Evolutionary conservation across 1,140 invertebrate species (phyloP).

Genomic region (Pseudomyrmex concolor): DNA sequence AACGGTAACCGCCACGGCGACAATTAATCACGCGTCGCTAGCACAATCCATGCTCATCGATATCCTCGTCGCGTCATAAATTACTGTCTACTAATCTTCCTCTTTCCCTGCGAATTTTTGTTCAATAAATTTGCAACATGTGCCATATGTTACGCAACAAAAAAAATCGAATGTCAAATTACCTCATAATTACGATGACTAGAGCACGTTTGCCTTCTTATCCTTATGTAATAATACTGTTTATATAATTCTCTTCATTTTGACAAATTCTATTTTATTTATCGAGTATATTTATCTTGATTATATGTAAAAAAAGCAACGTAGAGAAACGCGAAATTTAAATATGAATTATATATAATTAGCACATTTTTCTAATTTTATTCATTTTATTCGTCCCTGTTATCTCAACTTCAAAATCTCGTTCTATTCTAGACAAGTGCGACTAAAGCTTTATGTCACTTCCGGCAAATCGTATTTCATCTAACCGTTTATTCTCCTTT

Average conservation of each 20-base stretch:
- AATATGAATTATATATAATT: no score
- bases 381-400: no score
- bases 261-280: no score
- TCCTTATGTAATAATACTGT: no score
- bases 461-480: background rate
- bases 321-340: no score
- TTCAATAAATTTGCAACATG: slow-evolving; percentile 23
- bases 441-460: background rate
- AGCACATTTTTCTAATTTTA: background rate
- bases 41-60: slow-evolving; percentile 67
- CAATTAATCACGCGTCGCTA: slow-evolving; percentile 67
- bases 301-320: no score
- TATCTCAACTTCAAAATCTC: no score
- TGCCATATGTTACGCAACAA: background rate
- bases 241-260: no score
- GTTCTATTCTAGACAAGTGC: background rate
- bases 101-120: slow-evolving; percentile 9
- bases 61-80: slow-evolving; percentile 59
- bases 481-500: background rate
- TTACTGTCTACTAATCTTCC: slow-evolving; percentile 43
- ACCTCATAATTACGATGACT: background rate
- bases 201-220: background rate
- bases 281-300: no score
- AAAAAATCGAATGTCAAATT: slow-evolving; percentile 6
- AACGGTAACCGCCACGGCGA: slow-evolving; percentile 66